These are phyloP conservation scores for Dascyllus trimaculatus DNA, from an alignment of 2,113 vertebrate genomes.

Conservation along the genomic window DNA sequence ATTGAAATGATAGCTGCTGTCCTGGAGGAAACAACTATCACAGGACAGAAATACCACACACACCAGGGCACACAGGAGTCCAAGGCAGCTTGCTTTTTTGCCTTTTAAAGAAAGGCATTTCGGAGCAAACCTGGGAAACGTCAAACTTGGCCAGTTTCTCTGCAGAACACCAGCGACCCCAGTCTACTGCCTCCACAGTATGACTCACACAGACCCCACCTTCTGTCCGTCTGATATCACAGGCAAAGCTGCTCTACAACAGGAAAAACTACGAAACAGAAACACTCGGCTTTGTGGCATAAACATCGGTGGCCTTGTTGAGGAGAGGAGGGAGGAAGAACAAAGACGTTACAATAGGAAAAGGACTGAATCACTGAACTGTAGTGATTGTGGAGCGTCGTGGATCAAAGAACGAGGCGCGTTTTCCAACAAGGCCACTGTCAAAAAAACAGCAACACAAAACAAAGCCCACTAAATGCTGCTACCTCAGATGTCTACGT, in stretches of 20 bases:
- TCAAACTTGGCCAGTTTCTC: constrained; percentile 79
- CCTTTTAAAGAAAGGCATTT: constrained; percentile 86
- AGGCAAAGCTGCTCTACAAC: constrained; percentile 44
- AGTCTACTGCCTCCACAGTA: constrained; percentile 37
- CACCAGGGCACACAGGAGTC: constrained; percentile 55
- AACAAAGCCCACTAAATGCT: too few species aligned
- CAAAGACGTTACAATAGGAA: constrained; percentile 23
- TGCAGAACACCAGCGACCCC: constrained; percentile 68
- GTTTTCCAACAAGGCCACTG: neutral
- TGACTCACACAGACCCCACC: constrained; percentile 68
- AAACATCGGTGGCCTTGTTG: constrained; percentile 42
- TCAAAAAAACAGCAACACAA: neutral
- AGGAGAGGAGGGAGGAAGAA: constrained; percentile 42
- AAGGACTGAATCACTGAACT: constrained; percentile 9
- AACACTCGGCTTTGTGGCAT: constrained; percentile 6
- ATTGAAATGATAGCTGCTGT: constrained; percentile 62
- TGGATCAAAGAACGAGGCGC: neutral
- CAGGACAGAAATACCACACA: constrained; percentile 68
- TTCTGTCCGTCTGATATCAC: constrained; percentile 56
- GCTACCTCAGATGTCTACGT: neutral
- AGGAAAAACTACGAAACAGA: constrained; percentile 41
- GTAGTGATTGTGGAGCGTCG: neutral
- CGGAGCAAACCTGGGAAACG: constrained; percentile 77
- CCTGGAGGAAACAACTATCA: constrained; percentile 48
- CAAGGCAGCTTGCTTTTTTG: constrained; percentile 62